Evolutionary conservation across 2,113 vertebrate species (phyloP).

Genomic region (Phrynocephalus versicolor): DNA sequence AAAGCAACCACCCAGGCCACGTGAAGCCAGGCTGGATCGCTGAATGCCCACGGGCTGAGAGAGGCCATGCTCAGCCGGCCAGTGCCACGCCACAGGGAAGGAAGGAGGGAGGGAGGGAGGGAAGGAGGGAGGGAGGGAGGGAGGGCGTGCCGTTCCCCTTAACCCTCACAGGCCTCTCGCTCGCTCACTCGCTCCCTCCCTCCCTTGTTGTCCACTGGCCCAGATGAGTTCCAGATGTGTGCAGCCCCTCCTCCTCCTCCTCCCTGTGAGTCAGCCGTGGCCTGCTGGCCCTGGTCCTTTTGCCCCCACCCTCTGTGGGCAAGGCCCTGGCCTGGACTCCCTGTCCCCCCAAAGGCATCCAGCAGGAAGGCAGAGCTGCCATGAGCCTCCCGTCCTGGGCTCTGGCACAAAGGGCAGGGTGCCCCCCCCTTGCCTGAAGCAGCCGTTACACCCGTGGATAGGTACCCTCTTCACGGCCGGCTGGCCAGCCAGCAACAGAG

Average conservation of each 20-base stretch:
- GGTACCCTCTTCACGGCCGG: too few species aligned
- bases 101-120: too few species aligned
- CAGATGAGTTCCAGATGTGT: conserved; percentile 37
- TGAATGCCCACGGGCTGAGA: background rate
- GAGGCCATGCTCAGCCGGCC: conserved; percentile 3
- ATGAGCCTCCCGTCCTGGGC: too few species aligned
- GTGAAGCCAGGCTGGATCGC: conserved; percentile 12
- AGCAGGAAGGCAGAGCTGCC: too few species aligned
- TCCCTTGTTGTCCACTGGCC: background rate
- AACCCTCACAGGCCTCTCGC: background rate
- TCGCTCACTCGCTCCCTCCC: background rate
- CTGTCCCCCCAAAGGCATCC: background rate
- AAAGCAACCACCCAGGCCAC: background rate
- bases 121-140: background rate
- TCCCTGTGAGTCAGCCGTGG: background rate
- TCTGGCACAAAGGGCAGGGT: too few species aligned
- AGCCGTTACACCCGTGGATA: too few species aligned
- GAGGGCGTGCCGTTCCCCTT: background rate
- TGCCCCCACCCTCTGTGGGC: background rate
- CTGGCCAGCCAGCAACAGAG: too few species aligned
- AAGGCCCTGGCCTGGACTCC: background rate
- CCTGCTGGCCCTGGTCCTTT: background rate
- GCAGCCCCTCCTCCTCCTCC: background rate
- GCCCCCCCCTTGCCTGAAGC: too few species aligned
- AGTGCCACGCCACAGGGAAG: background rate